A percentile compares a stretch with the other conserved stretches of the same genome.
phyloP scores from a whole-genome alignment of 2,113 vertebrate genomes.

The Apodemus sylvaticus region DNA sequence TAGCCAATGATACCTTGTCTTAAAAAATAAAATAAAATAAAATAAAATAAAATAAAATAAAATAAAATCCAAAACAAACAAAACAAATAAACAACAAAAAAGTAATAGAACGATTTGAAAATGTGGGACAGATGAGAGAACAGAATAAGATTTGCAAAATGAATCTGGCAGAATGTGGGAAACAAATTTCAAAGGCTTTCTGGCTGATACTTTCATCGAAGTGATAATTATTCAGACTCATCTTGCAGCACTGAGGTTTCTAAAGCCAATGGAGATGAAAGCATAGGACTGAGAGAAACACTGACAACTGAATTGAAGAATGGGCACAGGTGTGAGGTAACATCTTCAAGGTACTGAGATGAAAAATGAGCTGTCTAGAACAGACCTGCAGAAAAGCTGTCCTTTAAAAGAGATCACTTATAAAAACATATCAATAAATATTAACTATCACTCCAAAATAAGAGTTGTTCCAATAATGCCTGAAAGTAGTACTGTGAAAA shows the following conservation, averaged over 20 bases:
- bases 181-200: neutral
- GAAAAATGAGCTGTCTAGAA: neutral
- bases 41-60: neutral
- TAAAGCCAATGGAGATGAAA: neutral
- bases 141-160: neutral
- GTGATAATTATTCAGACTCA: neutral
- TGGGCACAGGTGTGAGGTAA: neutral
- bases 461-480: neutral
- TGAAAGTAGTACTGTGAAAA: neutral
- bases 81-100: neutral
- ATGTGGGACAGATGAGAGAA: neutral
- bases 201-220: neutral
- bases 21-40: neutral
- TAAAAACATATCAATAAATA: neutral
- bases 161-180: neutral
- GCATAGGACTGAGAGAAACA: neutral
- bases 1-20: neutral
- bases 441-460: neutral
- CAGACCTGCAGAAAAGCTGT: neutral
- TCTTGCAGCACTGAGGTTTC: neutral
- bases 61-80: too few species aligned
- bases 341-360: neutral
- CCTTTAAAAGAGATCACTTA: conserved; percentile 18
- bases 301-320: neutral
- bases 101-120: neutral